Base-by-base conservation (phyloP, 92 coral and sea anemone genomes). In the Umimayanthus chanpuru region DNA sequence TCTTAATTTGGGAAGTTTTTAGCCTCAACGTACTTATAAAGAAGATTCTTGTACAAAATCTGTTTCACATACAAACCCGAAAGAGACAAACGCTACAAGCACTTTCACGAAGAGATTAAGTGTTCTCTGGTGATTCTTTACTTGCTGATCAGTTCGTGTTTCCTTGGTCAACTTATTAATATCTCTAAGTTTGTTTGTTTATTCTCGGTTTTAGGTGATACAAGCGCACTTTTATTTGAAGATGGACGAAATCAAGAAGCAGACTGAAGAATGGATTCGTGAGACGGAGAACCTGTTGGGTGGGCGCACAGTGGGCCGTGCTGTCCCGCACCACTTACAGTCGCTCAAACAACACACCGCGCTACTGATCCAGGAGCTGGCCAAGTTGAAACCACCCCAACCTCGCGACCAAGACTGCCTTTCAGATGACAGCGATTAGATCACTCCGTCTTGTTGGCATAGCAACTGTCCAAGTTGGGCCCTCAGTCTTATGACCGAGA, bases 221-320 rank as follows among this genome's bases (percentile, higher is more conserved):
- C 94, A 97, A 78, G 94, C 97, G 72, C 99, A 97, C 92, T 97
- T 97, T 83, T 97, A 96, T 85, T 87, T 94, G 85, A 97, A 97
- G 92, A 94, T 93, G 85, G 99, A 97, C 85, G 99, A 97, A 79
- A 92, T 97, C 23, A 73, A 95, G 47, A 89, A 89, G 77, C 99
- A 97, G 90, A 95, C 98, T 75, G 98, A 97, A 67, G 92, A 85
- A 50, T 97, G 99, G 99, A 97, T 94, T 67, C 89, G 91, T 64
- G 99, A 97, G 75, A 89, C 95, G 12, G 99, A 97, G 91, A 91
- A 90, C 9, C 85, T 96, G 82, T 73, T 95, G 39, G 81, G 92
- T 38, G 95, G 95, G 3, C 91, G 91, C 39, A 89, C 95, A 3
- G 95, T 95, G 0, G 95, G 98, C 80, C 93, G 99, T 21, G 96